Conservation (phyloP, 92 coral and sea anemone species). For the Plumapathes pennacea region DNA sequence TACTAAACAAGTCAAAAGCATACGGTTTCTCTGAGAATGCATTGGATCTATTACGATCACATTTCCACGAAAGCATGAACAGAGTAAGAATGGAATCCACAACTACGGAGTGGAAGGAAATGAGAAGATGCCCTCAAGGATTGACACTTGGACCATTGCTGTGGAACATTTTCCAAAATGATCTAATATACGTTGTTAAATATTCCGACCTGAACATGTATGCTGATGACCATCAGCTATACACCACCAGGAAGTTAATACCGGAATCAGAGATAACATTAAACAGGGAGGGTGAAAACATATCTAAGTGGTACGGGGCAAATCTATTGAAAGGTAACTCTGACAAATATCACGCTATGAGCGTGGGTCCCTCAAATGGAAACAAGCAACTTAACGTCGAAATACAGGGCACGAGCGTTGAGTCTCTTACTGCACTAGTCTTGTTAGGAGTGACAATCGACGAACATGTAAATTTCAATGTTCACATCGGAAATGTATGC, state of each 20-base stretch:
- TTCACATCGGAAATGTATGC: too few relatives aligned
- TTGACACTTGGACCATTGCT: constrained; percentile 38
- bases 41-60: constrained; percentile 15
- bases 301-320: constrained; percentile 24
- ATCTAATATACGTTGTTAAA: constrained; percentile 14
- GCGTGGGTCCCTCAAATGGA: too few relatives aligned
- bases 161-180: constrained; percentile 50
- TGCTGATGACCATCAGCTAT: constrained; percentile 34
- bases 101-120: constrained; percentile 14
- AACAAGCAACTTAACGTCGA: background rate
- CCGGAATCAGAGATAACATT: constrained; percentile 9
- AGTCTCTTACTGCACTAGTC: too few relatives aligned
- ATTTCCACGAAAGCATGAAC: constrained; percentile 18
- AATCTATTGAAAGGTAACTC: constrained; percentile 24
- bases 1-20: constrained; percentile 30
- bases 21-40: constrained; percentile 31
- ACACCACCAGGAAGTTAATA: constrained; percentile 3
- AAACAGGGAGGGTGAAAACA: constrained; percentile 12
- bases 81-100: constrained; percentile 18
- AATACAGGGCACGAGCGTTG: too few relatives aligned
- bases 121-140: constrained; percentile 44
- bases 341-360: too few relatives aligned
- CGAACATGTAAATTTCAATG: too few relatives aligned
- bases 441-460: too few relatives aligned
- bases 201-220: constrained; percentile 7